Evolutionary conservation across 1,140 invertebrate species (phyloP).

Genomic region (Drosophila chauvacae): DNA sequence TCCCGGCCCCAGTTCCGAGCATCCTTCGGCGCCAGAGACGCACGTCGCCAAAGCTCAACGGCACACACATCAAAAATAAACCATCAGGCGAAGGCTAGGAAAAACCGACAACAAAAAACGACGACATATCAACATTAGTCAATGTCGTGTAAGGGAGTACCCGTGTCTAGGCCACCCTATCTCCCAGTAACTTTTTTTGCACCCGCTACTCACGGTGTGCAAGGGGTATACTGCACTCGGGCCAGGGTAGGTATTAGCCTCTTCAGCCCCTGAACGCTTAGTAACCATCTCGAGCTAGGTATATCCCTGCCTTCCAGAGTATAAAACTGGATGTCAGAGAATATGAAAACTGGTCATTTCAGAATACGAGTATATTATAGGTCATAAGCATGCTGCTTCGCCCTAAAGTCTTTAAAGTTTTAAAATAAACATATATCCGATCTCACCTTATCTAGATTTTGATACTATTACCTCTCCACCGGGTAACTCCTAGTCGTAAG

Average conservation of each 20-base stretch:
- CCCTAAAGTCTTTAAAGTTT: background rate
- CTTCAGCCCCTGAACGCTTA: background rate
- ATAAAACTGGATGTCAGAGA: background rate
- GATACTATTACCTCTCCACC: background rate
- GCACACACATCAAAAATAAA: conserved; percentile 75
- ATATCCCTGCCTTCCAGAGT: background rate
- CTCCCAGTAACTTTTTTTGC: background rate
- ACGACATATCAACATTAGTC: conserved; percentile 81
- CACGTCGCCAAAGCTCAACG: conserved; percentile 62
- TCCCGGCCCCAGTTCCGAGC: conserved; percentile 2
- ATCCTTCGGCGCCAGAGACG: conserved; percentile 45
- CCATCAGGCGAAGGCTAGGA: conserved; percentile 53
- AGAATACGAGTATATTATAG: too few relatives aligned
- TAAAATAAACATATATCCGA: background rate
- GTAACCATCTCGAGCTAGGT: background rate
- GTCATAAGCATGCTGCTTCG: too few relatives aligned
- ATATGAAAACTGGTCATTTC: background rate
- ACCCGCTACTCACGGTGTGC: background rate
- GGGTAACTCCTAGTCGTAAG: background rate
- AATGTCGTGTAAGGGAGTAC: conserved; percentile 75
- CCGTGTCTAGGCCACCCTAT: conserved; percentile 63
- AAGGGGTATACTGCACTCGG: conserved; percentile 11
- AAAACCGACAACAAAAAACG: conserved; percentile 58
- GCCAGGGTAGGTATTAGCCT: background rate
- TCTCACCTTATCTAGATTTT: too few relatives aligned